Base-by-base conservation (phyloP, 2,797 vertebrate genomes). In the Melanotaenia pygmaea region DNA sequence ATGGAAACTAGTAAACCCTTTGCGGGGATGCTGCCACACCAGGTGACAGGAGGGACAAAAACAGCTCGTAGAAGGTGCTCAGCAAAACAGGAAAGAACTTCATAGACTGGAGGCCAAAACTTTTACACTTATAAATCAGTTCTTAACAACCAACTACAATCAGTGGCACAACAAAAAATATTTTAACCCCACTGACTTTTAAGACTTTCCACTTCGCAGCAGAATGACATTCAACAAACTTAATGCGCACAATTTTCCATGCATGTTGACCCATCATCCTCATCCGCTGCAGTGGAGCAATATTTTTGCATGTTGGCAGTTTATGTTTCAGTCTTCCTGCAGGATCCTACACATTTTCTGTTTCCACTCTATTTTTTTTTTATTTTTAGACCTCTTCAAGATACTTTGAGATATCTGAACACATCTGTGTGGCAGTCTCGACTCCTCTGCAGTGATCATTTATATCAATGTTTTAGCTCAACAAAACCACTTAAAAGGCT, bases 1-100 rank as follows among this genome's bases (percentile, higher is more conserved):
- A 92, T 93, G 92, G 94, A 94, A 95, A 94, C 82, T 86, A 76
- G 62, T 0, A 0, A 58, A 13, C 38, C 13, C 14, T 1, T 73
- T 47, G 64, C 47, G 30, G 24, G 73, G 59, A 64, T 38, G 69
- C 20, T 69, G 70, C 43, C 56, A 38, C 26, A 22, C 68, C 85
- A 88, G 87, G 80, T 90, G 89, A 89, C 72, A 34, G 34, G 35
- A 30, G 53, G 32, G 58, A 68, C 71, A 77, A 77, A 8, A 86
- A 83, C 69, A 78, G 20, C 43, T 7, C 5, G 20, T 6, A 7
- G 5, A n/a, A 47, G 43, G 6, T 47, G 43, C 43, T 47, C 43
- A 47, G 43, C 13, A 40, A 40, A 40, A 40, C 12, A 40, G 38
- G 38, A 40, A 40, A 40, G 38, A 40, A 40, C 38, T 13, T 40